phyloP scores from a whole-genome alignment of 2,113 vertebrate species.

The Chaenocephalus aceratus region DNA sequence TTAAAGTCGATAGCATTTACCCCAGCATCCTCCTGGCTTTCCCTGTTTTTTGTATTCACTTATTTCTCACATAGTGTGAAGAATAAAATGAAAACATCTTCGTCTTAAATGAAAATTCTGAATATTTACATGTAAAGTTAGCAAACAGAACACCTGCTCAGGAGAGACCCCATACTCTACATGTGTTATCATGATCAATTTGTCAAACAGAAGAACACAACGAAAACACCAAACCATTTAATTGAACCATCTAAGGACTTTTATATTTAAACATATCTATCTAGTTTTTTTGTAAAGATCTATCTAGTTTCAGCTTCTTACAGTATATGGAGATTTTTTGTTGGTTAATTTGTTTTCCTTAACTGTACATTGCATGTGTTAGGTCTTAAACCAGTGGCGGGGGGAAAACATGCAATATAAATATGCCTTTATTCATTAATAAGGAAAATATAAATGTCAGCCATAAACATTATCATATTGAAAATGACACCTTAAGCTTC shows the following conservation, averaged over 20 bases:
- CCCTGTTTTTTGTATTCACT: background rate
- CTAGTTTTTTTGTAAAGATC: background rate
- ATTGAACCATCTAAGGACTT: background rate
- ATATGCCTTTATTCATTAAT: background rate
- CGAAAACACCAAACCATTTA: background rate
- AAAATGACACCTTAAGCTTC: background rate
- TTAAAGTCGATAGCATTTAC: slow-evolving; percentile 22
- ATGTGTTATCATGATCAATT: too few relatives aligned
- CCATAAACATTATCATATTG: background rate
- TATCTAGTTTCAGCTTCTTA: background rate
- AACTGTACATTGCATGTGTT: background rate
- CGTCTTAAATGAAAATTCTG: background rate
- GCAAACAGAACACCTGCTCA: too few relatives aligned
- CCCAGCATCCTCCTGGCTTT: background rate
- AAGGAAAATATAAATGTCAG: slow-evolving; percentile 4
- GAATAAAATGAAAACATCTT: background rate
- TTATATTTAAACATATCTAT: too few relatives aligned
- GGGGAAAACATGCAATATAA: background rate
- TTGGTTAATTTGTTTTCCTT: background rate
- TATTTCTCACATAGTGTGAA: slow-evolving; percentile 6
- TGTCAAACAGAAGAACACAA: too few relatives aligned
- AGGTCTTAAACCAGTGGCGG: background rate
- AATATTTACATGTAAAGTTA: background rate
- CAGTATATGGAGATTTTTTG: background rate
- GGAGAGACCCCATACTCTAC: too few relatives aligned